Evolutionary conservation across 1,140 invertebrate genomes (phyloP).

Genomic region (Ctenoplectra terminalis): DNA sequence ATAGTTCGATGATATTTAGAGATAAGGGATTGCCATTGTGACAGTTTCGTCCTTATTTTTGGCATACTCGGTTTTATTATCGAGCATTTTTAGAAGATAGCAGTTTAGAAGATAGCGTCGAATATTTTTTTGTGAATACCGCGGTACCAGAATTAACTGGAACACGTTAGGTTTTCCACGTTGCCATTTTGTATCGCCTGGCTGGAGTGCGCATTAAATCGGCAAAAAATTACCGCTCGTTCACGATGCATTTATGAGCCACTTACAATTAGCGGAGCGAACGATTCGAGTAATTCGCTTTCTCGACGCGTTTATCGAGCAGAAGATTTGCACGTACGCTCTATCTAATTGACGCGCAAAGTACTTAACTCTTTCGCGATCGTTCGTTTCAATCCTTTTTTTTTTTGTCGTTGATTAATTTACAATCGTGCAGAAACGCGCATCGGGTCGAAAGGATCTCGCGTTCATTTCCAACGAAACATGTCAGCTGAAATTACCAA

Average conservation of each 20-base stretch:
- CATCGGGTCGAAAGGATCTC: conserved; percentile 14
- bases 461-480: conserved; percentile 43
- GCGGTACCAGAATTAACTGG: not conserved
- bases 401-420: conserved; percentile 1
- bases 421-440: not conserved
- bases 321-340: not conserved
- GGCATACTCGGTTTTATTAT: no score
- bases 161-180: not conserved
- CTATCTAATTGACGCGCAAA: not conserved
- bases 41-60: no score
- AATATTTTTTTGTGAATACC: not conserved
- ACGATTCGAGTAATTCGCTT: conserved; percentile 1
- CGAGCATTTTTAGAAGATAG: no score
- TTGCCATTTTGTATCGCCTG: not conserved
- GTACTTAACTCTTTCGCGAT: not conserved
- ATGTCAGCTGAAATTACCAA: conserved; percentile 73
- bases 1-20: not conserved
- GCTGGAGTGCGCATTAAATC: not conserved
- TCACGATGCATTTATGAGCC: conserved; percentile 1
- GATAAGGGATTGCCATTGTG: not conserved
- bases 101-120: not conserved
- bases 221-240: conserved; percentile 5
- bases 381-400: no score
- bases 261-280: not conserved
- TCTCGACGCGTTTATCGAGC: no score